phyloP scores from a whole-genome alignment of 1,140 invertebrate species.

The Gyrodactylus salaris region DNA sequence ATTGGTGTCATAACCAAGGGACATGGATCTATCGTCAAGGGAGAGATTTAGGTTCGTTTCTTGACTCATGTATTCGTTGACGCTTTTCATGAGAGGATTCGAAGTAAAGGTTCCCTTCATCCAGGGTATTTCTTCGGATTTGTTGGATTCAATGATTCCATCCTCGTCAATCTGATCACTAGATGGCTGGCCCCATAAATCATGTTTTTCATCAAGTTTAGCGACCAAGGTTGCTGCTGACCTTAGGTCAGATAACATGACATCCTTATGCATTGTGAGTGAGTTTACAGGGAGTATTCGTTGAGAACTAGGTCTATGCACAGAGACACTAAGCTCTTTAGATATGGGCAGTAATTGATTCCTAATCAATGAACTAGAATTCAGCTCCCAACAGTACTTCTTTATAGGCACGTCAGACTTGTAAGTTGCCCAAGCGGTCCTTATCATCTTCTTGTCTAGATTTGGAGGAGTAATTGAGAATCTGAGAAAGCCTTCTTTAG shows the following conservation, averaged over 20 bases:
- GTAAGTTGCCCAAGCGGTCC: constrained; percentile 91
- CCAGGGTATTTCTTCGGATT: constrained; percentile 79
- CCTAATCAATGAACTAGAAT: constrained; percentile 16
- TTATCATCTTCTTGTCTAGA: constrained; percentile 62
- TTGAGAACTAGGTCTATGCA: constrained; percentile 51
- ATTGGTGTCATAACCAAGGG: background rate
- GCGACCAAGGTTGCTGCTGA: constrained; percentile 71
- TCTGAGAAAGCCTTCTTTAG: constrained; percentile 41
- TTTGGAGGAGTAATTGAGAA: constrained; percentile 81
- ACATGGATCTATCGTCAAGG: background rate
- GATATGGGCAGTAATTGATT: constrained; percentile 23
- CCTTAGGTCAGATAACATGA: constrained; percentile 61
- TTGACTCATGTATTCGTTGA: background rate
- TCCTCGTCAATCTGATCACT: constrained; percentile 71
- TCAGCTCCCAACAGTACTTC: constrained; percentile 93
- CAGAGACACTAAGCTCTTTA: constrained; percentile 51
- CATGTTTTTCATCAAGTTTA: constrained; percentile 48
- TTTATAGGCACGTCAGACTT: constrained; percentile 82
- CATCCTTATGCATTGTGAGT: constrained; percentile 46
- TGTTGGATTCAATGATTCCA: constrained; percentile 85
- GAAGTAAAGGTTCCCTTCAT: constrained; percentile 26
- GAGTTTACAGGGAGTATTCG: constrained; percentile 65
- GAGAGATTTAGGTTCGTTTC: background rate
- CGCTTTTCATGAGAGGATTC: background rate
- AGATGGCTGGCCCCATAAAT: constrained; percentile 30